Conservation (phyloP, 2,797 vertebrate genomes). For the Cheirogaleus major region DNA sequence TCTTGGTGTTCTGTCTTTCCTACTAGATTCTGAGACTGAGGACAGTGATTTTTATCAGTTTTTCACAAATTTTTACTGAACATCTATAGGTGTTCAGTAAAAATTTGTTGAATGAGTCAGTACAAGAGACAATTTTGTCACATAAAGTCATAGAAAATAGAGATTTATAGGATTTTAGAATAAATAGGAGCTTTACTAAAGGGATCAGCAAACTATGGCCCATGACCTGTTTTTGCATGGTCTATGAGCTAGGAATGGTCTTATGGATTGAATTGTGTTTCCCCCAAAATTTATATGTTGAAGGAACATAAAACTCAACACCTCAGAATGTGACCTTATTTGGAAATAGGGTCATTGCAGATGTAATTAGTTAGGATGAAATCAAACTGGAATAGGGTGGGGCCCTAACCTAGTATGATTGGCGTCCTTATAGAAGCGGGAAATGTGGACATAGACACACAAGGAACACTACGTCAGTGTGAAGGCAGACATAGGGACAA, state of each 20-base stretch:
- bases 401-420: background rate
- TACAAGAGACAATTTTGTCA: background rate
- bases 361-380: background rate
- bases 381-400: background rate
- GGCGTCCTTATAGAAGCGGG: background rate
- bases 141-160: background rate
- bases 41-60: background rate
- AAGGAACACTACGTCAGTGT: background rate
- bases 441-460: background rate
- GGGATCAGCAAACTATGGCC: background rate
- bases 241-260: background rate
- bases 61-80: background rate
- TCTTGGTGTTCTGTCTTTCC: background rate
- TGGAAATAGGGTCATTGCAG: background rate
- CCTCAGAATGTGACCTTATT: background rate
- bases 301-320: background rate
- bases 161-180: constrained; percentile 17
- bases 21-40: background rate
- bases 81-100: background rate
- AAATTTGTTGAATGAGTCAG: background rate
- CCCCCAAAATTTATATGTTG: background rate
- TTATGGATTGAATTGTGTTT: background rate
- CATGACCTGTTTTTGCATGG: background rate
- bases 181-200: background rate
- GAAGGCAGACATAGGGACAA: background rate